phyloP scores from a whole-genome alignment of 2,797 vertebrate species.

The Mormyrus hasselquistii region DNA sequence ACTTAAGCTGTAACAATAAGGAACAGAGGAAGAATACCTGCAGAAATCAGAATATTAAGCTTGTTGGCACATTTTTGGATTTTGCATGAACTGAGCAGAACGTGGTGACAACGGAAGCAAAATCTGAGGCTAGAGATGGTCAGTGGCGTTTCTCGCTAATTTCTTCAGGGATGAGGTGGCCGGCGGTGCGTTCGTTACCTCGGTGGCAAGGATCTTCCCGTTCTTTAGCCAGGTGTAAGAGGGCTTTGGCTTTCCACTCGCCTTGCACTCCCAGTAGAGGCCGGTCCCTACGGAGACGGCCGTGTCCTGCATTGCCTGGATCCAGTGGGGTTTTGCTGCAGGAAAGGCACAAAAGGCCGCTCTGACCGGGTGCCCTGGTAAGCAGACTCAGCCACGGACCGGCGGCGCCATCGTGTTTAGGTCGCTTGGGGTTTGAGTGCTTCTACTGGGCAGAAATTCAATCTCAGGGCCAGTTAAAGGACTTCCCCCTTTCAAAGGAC shows the following conservation, averaged over 20 bases:
- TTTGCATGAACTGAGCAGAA: conserved; percentile 29
- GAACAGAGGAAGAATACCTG: conserved; percentile 33
- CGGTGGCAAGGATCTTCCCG: conserved; percentile 66
- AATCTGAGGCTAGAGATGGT: conserved; percentile 24
- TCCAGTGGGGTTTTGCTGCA: conserved; percentile 88
- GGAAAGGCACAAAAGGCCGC: conserved; percentile 30
- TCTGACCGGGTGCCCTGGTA: neutral
- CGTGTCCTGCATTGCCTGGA: conserved; percentile 72
- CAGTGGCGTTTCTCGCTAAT: neutral
- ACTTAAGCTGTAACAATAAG: conserved; percentile 38
- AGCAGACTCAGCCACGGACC: neutral
- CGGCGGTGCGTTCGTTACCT: conserved; percentile 59
- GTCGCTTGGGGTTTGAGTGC: neutral
- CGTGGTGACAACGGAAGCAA: neutral
- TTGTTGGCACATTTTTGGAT: conserved; percentile 33
- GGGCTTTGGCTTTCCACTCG: conserved; percentile 85
- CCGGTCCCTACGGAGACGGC: conserved; percentile 76
- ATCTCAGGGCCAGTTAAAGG: neutral
- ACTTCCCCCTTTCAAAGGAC: neutral
- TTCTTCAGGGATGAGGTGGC: neutral
- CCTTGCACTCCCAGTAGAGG: conserved; percentile 85
- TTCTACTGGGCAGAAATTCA: neutral
- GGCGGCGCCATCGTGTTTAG: neutral
- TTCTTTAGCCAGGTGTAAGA: conserved; percentile 90
- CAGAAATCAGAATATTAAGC: conserved; percentile 47